Percentiles rank a stretch among this genome's conserved stretches.
Evolutionary conservation across 2,888 invertebrate genomes (phyloP).

Genomic region (Xestia c-nigrum): DNA sequence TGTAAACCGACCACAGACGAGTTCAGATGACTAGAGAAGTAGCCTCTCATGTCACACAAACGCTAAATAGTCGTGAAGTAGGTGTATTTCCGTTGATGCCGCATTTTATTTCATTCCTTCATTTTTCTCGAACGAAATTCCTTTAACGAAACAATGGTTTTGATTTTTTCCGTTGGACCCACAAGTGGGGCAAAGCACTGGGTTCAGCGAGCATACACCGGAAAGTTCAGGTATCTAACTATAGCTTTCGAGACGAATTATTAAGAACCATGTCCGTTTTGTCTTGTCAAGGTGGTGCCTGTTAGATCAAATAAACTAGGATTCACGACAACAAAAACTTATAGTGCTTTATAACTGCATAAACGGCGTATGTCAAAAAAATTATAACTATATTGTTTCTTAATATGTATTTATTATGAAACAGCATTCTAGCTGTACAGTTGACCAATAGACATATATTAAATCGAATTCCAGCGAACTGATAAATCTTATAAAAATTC

Average conservation of each 20-base stretch:
- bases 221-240: not conserved
- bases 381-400: not conserved
- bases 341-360: too few species aligned
- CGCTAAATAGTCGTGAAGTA: not conserved
- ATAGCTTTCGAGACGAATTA: not conserved
- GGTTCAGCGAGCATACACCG: too few species aligned
- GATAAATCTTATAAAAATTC: not conserved
- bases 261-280: not conserved
- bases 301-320: not conserved
- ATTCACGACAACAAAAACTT: not conserved
- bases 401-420: not conserved
- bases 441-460: not conserved
- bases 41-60: not conserved
- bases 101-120: too few species aligned
- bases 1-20: not conserved
- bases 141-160: too few species aligned
- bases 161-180: too few species aligned
- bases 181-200: too few species aligned
- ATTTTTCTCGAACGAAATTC: too few species aligned
- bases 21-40: conserved; percentile 8
- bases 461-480: not conserved
- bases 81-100: not conserved
- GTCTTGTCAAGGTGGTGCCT: not conserved
- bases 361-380: not conserved
- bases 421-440: not conserved